Conservation (phyloP, 2,797 vertebrate genomes). For the Channallabes apus region DNA sequence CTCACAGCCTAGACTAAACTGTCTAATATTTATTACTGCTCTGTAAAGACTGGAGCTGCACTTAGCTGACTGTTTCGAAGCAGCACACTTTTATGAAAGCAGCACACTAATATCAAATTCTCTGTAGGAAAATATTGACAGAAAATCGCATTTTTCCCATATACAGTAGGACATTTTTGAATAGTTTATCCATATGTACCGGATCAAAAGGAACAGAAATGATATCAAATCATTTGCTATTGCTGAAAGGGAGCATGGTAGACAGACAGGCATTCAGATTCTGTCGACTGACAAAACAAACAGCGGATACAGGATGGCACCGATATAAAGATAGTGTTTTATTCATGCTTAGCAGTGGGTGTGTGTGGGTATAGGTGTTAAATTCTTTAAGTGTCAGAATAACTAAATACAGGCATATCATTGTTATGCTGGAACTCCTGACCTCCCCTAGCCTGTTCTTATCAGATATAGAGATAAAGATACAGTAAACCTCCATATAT, state of each 20-base stretch:
- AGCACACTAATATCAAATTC: neutral
- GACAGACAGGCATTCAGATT: neutral
- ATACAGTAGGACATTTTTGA: constrained; percentile 32
- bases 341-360: constrained; percentile 1
- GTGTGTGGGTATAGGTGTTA: neutral
- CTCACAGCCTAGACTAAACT: constrained; percentile 28
- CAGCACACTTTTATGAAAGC: neutral
- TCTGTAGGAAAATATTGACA: constrained; percentile 17
- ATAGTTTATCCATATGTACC: constrained; percentile 46
- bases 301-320: neutral
- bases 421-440: constrained; percentile 26
- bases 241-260: neutral
- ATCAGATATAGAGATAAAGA: constrained; percentile 27
- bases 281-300: neutral
- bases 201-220: neutral
- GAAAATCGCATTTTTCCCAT: constrained; percentile 24
- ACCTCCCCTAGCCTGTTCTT: constrained; percentile 37
- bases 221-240: neutral
- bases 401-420: constrained; percentile 43
- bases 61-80: constrained; percentile 33
- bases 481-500: constrained; percentile 25
- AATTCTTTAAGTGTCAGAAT: constrained; percentile 41
- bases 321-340: neutral
- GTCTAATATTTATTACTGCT: constrained; percentile 25
- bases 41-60: constrained; percentile 7